These are phyloP conservation scores for Stenodema calcarata DNA, from an alignment of 2,888 invertebrate genomes.

Conservation along the genomic window DNA sequence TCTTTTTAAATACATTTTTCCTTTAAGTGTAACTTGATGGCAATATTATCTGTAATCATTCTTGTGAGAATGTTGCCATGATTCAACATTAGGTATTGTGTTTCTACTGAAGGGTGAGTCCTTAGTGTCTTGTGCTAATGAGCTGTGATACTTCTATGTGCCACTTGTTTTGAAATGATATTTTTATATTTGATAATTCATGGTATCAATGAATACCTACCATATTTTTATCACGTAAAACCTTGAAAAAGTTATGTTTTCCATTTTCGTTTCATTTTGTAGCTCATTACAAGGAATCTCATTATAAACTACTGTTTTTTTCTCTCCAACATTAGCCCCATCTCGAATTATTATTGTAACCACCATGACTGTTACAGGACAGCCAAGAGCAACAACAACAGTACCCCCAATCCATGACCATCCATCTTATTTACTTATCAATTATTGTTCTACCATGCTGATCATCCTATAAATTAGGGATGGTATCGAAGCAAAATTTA, in stretches of 20 bases:
- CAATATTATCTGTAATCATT: background rate
- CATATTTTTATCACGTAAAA: background rate
- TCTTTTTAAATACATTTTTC: too few relatives aligned
- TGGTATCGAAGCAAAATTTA: too few relatives aligned
- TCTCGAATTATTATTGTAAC: background rate
- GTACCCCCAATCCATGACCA: too few relatives aligned
- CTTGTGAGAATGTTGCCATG: background rate
- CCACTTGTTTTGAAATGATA: background rate
- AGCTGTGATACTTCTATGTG: background rate
- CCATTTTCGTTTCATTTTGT: background rate
- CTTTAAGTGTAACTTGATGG: too few relatives aligned
- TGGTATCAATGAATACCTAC: background rate
- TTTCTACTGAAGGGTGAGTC: background rate
- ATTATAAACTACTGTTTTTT: too few relatives aligned
- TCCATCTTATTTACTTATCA: too few relatives aligned
- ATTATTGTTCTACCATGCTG: too few relatives aligned
- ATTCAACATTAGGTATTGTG: background rate
- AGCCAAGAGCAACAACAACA: too few relatives aligned
- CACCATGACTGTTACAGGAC: too few relatives aligned
- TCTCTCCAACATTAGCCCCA: background rate
- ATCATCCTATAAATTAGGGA: too few relatives aligned
- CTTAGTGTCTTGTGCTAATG: background rate
- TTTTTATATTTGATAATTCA: background rate
- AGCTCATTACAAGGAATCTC: background rate
- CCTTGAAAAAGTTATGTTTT: background rate